Conservation (phyloP, 2,888 invertebrate genomes). For the Embidobia sp. region DNA sequence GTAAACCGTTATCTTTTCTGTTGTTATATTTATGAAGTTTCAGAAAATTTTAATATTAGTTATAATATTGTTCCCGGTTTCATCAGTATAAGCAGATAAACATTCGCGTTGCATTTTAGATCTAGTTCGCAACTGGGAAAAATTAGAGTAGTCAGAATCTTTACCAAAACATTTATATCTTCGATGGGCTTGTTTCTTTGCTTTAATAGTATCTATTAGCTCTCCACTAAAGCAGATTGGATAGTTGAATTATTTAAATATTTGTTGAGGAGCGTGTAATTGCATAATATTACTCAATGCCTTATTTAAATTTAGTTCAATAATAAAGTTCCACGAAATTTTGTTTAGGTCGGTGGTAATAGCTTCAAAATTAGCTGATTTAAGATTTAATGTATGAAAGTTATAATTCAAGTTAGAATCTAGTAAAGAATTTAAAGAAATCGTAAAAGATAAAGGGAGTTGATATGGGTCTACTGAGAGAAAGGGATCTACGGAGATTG, state of each 20-base stretch:
- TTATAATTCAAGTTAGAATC: too few relatives aligned
- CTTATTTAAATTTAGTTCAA: too few relatives aligned
- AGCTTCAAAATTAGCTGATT: too few relatives aligned
- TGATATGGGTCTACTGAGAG: not conserved
- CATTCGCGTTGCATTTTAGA: conserved; percentile 1
- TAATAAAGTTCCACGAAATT: not conserved
- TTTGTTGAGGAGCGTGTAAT: not conserved
- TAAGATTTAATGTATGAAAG: conserved; percentile 5
- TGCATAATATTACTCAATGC: not conserved
- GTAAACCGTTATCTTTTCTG: conserved; percentile 7
- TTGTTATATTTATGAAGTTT: conserved; percentile 9
- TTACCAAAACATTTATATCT: not conserved
- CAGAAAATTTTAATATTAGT: not conserved
- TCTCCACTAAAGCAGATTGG: not conserved
- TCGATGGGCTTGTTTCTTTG: not conserved
- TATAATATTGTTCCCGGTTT: not conserved
- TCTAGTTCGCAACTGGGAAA: not conserved
- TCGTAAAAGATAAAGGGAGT: not conserved
- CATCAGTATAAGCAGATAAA: not conserved
- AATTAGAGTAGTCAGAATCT: not conserved
- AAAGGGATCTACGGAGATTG: not conserved
- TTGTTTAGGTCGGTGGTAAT: not conserved
- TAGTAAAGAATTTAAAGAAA: not conserved
- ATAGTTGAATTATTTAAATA: not conserved
- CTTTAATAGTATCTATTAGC: not conserved